Evolutionary conservation across 2,888 invertebrate genomes (phyloP), one percentile per base, ranked within the genome.

Genomic region (Lamellibrachia columna): DNA sequence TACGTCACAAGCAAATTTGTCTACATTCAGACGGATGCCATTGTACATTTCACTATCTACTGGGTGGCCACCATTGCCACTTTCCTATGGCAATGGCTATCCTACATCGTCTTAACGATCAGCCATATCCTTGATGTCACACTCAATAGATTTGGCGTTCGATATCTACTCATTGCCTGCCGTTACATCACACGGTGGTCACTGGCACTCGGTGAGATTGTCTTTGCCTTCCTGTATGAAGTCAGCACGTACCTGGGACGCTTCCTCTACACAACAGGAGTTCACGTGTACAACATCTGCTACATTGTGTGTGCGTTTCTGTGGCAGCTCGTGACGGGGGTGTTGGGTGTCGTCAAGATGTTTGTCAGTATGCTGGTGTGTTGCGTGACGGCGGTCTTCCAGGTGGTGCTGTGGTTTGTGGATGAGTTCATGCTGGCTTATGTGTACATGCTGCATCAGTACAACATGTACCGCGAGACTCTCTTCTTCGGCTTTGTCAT

Each of bases 381-480:
- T 52, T 91, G 92, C 55, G 93, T 93, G 7, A 94, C 93, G 7
- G 15, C 92, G n/a, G 90, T 94, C 28, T 94, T 94, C 91, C 90
- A 92, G 15, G 94, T 53, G 52, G 93, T 94, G 28, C 93, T 94
- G 55, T 94, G 91, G 92, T 52, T 94, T 22, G 75, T 94, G 90
- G 93, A 94, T 58, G 93, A 94, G 92, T 91, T 91, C 7, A 52
- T 94, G 8, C 53, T 93, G n/a, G 94, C 93, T 2, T 94, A 94
- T 91, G 60, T 92, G 91, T 94, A 92, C 93, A 93, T 93, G 93
- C 93, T 94, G 58, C 92, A 94, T 52, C 93, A 94, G 92, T 94
- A 94, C 92, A 94, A 94, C 92, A 93, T 93, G 93, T 94, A 94
- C 93, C 91, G 94, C n/a, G 94, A 94, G 91, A 91, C 93, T 8